Evolutionary conservation across 2,888 invertebrate genomes (phyloP).

Genomic region (Endomychus coccineus): DNA sequence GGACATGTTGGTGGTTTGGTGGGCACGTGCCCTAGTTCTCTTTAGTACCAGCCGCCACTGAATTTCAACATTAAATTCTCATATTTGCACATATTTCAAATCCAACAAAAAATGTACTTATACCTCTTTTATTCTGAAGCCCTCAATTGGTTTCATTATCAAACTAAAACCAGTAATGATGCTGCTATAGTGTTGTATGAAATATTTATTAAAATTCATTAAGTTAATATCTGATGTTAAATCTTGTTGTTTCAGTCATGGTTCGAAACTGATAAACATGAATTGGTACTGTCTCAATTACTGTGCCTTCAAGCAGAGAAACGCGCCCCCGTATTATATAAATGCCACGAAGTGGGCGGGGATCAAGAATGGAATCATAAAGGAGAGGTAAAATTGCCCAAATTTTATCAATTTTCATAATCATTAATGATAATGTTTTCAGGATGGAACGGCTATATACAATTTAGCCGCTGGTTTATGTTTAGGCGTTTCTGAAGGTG

Average conservation of each 20-base stretch:
- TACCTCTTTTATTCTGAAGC: no score
- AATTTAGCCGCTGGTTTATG: slow-evolving; percentile 84
- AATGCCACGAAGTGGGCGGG: slow-evolving; percentile 89
- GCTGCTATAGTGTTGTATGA: no score
- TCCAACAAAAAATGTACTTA: no score
- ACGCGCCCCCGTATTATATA: slow-evolving; percentile 62
- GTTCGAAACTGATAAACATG: slow-evolving; percentile 77
- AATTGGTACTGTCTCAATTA: slow-evolving; percentile 74
- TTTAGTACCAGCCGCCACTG: no score
- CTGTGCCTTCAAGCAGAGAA: slow-evolving; percentile 76
- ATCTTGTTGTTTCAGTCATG: slow-evolving; percentile 53
- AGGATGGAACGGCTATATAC: slow-evolving; percentile 71
- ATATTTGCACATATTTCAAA: no score
- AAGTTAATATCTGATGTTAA: slow-evolving; percentile 11
- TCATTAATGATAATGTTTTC: slow-evolving; percentile 29
- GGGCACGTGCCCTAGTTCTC: no score
- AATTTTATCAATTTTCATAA: slow-evolving; percentile 4
- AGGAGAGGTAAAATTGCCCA: slow-evolving; percentile 49
- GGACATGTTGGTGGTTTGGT: no score
- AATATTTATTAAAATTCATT: no score
- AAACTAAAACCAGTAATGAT: no score
- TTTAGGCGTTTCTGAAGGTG: slow-evolving; percentile 50
- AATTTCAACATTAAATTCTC: no score
- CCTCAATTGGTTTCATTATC: no score
- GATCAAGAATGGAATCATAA: slow-evolving; percentile 89